phyloP scores from a whole-genome alignment of 2,797 vertebrate genomes.

The Lepilemur ruficaudatus region DNA sequence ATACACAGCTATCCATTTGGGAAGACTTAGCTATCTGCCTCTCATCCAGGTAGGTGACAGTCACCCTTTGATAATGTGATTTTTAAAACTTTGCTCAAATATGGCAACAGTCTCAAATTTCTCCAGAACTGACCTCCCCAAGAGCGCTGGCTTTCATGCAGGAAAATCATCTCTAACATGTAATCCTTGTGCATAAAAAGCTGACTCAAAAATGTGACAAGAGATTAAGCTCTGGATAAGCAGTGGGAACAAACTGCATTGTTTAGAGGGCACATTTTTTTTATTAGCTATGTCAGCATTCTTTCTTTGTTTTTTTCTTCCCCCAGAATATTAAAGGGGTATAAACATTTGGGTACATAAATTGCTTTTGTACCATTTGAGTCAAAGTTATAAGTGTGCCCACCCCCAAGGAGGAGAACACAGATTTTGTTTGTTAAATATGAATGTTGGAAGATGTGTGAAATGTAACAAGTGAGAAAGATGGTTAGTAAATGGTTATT shows the following conservation, averaged over 20 bases:
- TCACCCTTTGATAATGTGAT: not conserved
- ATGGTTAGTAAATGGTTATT: not conserved
- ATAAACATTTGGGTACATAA: too few relatives aligned
- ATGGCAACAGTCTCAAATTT: not conserved
- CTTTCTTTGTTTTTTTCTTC: too few relatives aligned
- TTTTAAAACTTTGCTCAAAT: not conserved
- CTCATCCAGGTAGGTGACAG: not conserved
- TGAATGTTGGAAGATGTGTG: not conserved
- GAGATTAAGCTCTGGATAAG: not conserved
- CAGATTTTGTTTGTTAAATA: not conserved
- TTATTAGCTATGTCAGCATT: too few relatives aligned
- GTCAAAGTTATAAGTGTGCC: too few relatives aligned
- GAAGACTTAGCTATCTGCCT: not conserved
- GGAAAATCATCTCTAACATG: not conserved
- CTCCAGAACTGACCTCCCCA: not conserved
- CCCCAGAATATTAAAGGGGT: too few relatives aligned
- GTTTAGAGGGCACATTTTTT: not conserved
- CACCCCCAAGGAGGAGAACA: too few relatives aligned
- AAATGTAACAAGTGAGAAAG: not conserved
- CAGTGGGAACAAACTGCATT: not conserved
- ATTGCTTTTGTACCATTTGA: too few relatives aligned
- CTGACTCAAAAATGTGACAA: not conserved
- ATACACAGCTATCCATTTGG: not conserved
- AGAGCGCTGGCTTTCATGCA: not conserved
- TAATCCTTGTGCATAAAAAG: constrained; percentile 6